Evolutionary conservation across 2,888 invertebrate genomes (phyloP).

Genomic region (Nemurella pictetii): DNA sequence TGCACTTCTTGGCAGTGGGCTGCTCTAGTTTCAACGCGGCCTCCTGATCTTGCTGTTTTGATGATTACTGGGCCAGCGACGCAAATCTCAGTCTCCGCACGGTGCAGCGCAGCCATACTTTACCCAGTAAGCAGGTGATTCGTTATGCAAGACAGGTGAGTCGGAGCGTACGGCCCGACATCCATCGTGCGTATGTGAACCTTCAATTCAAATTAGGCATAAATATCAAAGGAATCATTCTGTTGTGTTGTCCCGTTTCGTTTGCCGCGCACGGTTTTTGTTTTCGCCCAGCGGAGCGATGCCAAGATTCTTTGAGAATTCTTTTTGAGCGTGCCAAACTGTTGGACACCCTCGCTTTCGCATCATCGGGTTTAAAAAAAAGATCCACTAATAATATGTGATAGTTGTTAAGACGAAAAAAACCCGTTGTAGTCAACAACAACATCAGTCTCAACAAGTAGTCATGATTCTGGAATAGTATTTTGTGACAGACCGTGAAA

Average conservation of each 20-base stretch:
- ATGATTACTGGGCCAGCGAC: no score
- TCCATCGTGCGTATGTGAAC: not conserved
- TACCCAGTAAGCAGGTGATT: not conserved
- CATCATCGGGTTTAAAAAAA: not conserved
- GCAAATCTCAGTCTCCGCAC: not conserved
- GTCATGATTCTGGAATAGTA: not conserved
- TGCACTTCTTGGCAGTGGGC: not conserved
- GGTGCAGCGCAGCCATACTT: not conserved
- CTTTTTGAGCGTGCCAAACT: not conserved
- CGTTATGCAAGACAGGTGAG: not conserved
- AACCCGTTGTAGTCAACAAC: not conserved
- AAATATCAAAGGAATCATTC: conserved; percentile 18
- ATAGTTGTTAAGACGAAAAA: not conserved
- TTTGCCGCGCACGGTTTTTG: not conserved
- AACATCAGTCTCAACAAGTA: not conserved
- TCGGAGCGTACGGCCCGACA: not conserved
- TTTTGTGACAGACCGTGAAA: not conserved
- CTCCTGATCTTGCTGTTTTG: no score
- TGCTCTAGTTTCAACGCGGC: not conserved
- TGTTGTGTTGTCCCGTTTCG: not conserved
- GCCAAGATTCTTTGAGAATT: not conserved
- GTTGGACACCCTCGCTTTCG: not conserved
- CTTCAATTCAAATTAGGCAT: conserved; percentile 8
- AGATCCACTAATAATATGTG: not conserved
- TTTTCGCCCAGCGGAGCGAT: no score